Evolutionary conservation across 2,797 vertebrate genomes (phyloP).

Genomic region (Tragelaphus oryx): DNA sequence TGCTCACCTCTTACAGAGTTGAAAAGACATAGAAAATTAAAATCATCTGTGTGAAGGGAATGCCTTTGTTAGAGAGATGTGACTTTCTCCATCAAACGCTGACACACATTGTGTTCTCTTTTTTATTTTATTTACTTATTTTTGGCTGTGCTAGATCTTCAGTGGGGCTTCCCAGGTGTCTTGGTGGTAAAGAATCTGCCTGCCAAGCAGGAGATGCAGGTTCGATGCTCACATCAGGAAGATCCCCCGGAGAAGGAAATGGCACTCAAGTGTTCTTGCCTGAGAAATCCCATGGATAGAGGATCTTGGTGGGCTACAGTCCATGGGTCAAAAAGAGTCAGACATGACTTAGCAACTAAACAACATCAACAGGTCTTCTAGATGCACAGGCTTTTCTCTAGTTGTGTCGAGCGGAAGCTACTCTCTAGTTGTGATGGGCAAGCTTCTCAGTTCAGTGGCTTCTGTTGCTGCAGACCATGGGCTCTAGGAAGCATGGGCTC

Average conservation of each 20-base stretch:
- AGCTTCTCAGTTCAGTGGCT: not conserved
- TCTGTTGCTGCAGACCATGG: not conserved
- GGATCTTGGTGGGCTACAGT: not conserved
- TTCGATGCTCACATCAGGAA: not conserved
- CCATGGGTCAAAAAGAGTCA: not conserved
- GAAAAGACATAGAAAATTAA: not conserved
- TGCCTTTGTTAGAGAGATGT: not conserved
- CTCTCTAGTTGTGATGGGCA: not conserved
- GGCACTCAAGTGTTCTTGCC: not conserved
- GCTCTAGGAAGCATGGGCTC: not conserved
- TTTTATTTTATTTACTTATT: not conserved
- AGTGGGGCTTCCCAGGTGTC: not conserved
- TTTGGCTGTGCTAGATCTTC: not conserved
- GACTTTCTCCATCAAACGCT: not conserved
- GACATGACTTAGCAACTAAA: not conserved
- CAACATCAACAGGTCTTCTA: not conserved
- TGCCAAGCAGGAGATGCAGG: not conserved
- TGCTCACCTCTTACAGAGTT: not conserved
- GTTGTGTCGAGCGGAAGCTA: not conserved
- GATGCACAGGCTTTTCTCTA: not conserved
- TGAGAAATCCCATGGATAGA: not conserved
- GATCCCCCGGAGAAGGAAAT: not conserved
- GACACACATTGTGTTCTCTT: not conserved
- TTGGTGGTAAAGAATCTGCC: not conserved
- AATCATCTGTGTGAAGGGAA: not conserved